Percentiles rank a stretch among this genome's conserved stretches.
Conservation (phyloP, 2,797 vertebrate species). For the Parotocinclus haroldoi region DNA sequence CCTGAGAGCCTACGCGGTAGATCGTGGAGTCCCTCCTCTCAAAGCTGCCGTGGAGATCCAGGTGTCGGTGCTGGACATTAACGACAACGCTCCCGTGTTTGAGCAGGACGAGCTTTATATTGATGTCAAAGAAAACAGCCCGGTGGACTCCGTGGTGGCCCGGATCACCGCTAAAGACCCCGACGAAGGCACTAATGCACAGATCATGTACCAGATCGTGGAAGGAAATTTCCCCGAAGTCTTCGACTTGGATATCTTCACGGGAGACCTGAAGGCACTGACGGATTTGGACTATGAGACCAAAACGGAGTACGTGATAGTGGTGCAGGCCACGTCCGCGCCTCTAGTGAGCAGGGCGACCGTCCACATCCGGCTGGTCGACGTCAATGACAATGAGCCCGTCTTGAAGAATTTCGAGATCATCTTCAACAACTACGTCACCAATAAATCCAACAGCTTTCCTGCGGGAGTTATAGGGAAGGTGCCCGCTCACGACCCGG, state of each 20-base stretch:
- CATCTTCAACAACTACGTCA: conserved; percentile 97
- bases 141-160: conserved; percentile 88
- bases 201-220: conserved; percentile 98
- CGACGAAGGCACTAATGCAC: conserved; percentile 91
- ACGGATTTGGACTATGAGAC: conserved; percentile 91
- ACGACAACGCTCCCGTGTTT: conserved; percentile 95
- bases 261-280: conserved; percentile 86
- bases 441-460: conserved; percentile 96
- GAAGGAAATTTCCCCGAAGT: conserved; percentile 93
- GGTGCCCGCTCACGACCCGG: conserved; percentile 91
- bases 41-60: conserved; percentile 85
- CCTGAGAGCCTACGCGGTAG: conserved; percentile 86
- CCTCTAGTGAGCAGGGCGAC: conserved; percentile 94
- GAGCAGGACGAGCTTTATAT: conserved; percentile 89
- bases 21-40: conserved; percentile 81
- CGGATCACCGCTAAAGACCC: conserved; percentile 85
- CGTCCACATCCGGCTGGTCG: conserved; percentile 83
- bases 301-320: conserved; percentile 87
- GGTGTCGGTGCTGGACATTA: conserved; percentile 87
- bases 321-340: conserved; percentile 95
- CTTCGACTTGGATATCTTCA: conserved; percentile 92
- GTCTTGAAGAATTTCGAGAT: conserved; percentile 92
- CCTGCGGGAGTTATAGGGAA: conserved; percentile 90
- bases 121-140: conserved; percentile 88
- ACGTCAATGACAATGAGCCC: conserved; percentile 90